Evolutionary conservation across 2,797 vertebrate species (phyloP).

Genomic region (Perodicticus potto): DNA sequence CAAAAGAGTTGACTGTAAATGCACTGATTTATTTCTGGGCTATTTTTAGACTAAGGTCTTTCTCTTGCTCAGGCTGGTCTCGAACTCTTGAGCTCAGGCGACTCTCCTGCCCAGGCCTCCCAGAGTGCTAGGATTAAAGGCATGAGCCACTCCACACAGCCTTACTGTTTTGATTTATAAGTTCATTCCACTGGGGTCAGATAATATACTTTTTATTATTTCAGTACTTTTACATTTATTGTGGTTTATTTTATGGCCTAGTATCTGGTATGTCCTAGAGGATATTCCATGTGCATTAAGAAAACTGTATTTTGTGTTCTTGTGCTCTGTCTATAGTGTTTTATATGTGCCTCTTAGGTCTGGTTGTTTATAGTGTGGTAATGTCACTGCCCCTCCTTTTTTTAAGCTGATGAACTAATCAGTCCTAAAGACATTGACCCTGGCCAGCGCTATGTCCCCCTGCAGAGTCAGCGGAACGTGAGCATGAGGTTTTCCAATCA

Average conservation of each 20-base stretch:
- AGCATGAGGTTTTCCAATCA: slow-evolving; percentile 99
- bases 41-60: neutral
- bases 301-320: neutral
- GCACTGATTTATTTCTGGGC: slow-evolving; percentile 17
- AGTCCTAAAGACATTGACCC: slow-evolving; percentile 97
- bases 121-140: too few relatives aligned
- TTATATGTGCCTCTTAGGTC: neutral
- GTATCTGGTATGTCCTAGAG: neutral
- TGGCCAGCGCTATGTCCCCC: slow-evolving; percentile 92
- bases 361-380: neutral
- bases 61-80: too few relatives aligned
- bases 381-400: slow-evolving; percentile 38
- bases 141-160: too few relatives aligned
- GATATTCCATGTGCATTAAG: neutral
- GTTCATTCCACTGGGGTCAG: neutral
- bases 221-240: neutral
- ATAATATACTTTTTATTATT: neutral
- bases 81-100: too few relatives aligned
- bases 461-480: slow-evolving; percentile 94
- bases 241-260: neutral
- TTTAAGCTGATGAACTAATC: slow-evolving; percentile 94
- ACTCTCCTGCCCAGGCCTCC: too few relatives aligned
- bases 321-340: neutral
- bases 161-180: slow-evolving; percentile 7
- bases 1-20: neutral